Conservation (phyloP, 1,140 invertebrate genomes). For the Drosophila melanogaster region DNA sequence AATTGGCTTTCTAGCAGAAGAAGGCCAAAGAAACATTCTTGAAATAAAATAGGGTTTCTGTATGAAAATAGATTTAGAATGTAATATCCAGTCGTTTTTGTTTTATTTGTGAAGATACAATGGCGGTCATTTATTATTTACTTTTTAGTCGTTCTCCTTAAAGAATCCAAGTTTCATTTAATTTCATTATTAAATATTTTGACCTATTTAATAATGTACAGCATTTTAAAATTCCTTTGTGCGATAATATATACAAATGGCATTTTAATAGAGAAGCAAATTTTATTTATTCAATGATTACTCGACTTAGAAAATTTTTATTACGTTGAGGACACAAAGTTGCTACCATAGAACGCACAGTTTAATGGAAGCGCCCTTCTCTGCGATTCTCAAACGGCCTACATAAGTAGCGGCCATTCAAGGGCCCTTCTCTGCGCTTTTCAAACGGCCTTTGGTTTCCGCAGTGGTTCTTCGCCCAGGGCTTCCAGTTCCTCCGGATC, state of each 20-base stretch:
- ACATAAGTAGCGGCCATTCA: neutral
- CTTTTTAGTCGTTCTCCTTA: no score
- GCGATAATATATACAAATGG: neutral
- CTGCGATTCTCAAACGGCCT: slow-evolving; percentile 3
- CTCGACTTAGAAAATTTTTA: neutral
- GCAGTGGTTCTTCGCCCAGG: slow-evolving; percentile 27
- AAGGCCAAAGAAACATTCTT: neutral
- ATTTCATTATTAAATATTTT: no score
- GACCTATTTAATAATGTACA: neutral
- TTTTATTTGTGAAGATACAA: neutral
- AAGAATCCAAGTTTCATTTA: no score
- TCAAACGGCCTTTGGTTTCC: neutral
- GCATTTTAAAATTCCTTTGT: neutral
- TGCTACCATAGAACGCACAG: neutral
- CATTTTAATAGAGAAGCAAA: slow-evolving; percentile 2
- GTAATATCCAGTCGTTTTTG: neutral
- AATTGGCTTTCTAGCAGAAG: neutral
- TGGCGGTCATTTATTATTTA: neutral
- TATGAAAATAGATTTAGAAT: no score
- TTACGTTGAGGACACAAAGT: no score
- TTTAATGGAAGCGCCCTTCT: neutral
- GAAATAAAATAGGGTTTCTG: no score
- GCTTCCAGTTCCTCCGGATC: slow-evolving; percentile 14
- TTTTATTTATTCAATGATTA: neutral
- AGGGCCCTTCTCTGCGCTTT: no score